Evolutionary conservation across 2,888 invertebrate genomes (phyloP).

Genomic region (Cephus pygmeus): DNA sequence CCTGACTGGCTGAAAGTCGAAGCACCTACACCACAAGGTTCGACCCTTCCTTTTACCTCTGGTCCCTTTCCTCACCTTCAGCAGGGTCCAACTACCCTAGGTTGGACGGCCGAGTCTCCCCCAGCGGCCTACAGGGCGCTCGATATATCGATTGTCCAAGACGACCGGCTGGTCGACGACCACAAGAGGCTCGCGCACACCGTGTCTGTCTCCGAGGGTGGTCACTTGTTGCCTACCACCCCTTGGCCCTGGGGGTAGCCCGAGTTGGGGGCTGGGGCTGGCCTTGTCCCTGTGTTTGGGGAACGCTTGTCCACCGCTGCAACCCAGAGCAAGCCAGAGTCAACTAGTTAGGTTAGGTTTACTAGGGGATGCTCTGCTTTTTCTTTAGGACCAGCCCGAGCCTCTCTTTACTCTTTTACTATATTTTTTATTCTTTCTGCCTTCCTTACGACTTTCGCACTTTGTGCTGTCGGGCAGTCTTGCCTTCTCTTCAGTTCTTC

Average conservation of each 20-base stretch:
- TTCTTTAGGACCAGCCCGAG: not conserved
- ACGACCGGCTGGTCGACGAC: slow-evolving; percentile 55
- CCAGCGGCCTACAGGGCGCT: not conserved
- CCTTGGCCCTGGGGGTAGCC: slow-evolving; percentile 17
- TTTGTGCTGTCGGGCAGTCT: too few species aligned
- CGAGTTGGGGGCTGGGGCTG: slow-evolving; percentile 20
- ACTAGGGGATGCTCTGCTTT: not conserved
- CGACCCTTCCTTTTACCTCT: too few species aligned
- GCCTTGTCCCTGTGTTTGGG: slow-evolving; percentile 52
- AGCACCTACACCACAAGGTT: slow-evolving; percentile 19
- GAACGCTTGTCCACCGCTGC: slow-evolving; percentile 40
- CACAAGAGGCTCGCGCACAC: slow-evolving; percentile 29
- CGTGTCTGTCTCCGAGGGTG: slow-evolving; percentile 23
- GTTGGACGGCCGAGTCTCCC: too few species aligned
- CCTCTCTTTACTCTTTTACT: not conserved
- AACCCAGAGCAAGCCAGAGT: not conserved
- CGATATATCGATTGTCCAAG: slow-evolving; percentile 48
- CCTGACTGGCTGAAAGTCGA: slow-evolving; percentile 9
- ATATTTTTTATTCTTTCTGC: not conserved
- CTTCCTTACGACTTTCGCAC: not conserved
- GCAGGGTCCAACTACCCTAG: too few species aligned
- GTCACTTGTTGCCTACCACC: slow-evolving; percentile 53
- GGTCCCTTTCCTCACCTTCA: too few species aligned
- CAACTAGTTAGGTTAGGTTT: slow-evolving; percentile 4
- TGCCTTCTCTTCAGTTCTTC: too few species aligned